These are phyloP conservation scores for Bombus waltoni DNA, from an alignment of 1,140 invertebrate genomes.

Conservation along the genomic window DNA sequence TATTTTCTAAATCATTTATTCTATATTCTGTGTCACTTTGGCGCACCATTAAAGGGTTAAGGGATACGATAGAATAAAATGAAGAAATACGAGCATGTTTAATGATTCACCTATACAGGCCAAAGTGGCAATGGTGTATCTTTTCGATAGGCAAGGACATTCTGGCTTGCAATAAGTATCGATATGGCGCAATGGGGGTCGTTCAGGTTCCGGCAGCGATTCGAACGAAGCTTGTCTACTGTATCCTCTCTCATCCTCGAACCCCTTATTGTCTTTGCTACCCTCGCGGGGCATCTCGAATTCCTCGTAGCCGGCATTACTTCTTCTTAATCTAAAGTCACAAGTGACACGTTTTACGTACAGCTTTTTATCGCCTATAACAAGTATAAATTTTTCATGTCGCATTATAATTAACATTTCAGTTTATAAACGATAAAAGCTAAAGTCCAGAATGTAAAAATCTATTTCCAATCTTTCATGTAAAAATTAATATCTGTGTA, in stretches of 20 bases:
- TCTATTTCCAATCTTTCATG: neutral
- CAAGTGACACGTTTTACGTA: neutral
- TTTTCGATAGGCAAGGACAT: slow-evolving; percentile 93
- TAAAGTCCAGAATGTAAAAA: neutral
- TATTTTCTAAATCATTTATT: too few relatives aligned
- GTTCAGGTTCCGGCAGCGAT: slow-evolving; percentile 87
- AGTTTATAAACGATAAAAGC: too few relatives aligned
- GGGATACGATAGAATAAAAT: neutral
- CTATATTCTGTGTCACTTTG: too few relatives aligned
- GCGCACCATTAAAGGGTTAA: neutral
- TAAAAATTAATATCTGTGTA: too few relatives aligned
- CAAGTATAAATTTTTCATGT: neutral
- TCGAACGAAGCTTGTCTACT: slow-evolving; percentile 86
- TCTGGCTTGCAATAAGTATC: slow-evolving; percentile 94
- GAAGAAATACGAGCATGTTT: neutral
- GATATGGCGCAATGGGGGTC: slow-evolving; percentile 92
- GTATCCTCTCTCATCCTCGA: slow-evolving; percentile 81
- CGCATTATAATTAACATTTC: neutral
- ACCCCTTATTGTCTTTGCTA: slow-evolving; percentile 83
- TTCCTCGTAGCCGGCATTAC: slow-evolving; percentile 84
- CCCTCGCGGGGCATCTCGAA: slow-evolving; percentile 83
- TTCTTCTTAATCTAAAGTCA: slow-evolving; percentile 60
- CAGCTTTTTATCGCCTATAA: too few relatives aligned
- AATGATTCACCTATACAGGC: slow-evolving; percentile 88
- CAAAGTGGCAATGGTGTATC: slow-evolving; percentile 93